Base-by-base conservation (phyloP, 1,140 invertebrate genomes). In the Drosophila lacertosa region DNA sequence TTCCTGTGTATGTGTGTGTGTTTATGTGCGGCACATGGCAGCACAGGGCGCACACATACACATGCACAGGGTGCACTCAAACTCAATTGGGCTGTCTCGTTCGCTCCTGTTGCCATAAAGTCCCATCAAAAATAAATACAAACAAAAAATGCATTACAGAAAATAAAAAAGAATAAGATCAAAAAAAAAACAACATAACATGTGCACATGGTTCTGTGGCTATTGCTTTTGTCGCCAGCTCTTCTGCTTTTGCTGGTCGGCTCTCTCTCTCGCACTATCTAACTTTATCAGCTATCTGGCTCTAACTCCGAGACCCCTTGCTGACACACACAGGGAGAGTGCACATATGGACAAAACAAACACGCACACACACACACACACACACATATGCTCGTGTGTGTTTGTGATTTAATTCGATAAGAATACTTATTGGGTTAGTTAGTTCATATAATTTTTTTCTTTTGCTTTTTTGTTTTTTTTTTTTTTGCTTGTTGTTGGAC, bases 371-470 rank as follows among this genome's bases (percentile, higher is more conserved):
- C 16, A 4, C 13, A 42, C 16, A 47, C 15, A 44, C 2, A 22
- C 3, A 45, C 20, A 32, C 44, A 9, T 22, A 11, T 29, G 26
- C 13, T 7, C 51, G 35, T 48, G 40, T 54, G 48, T 67, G 51
- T 67, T 60, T 70, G 62, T 74, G 81, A 84, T 84, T 84, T 84
- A 84, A 84, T 86, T 75, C 74, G 81, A 86, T 86, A 86, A 86
- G 81, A 86, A 86, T 81, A 83, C 76, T 83, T 86, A 84, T 88
- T 88, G 81, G 82, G 81, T 86, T 86, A 86, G 81, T 86, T 86
- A 86, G 81, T 86, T 86, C 82, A 86, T 80, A 86, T 73, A 86
- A 74, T 86, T 69, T 74, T 70, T 73, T 45, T 63, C 44, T 39
- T 51, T 74, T 51, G 10, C n/a, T 33, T 29, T 45, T 59, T 40